Evolutionary conservation across 2,797 vertebrate species (phyloP), one percentile per base, ranked within the genome.

Genomic region (Phataginus tetradactyla): DNA sequence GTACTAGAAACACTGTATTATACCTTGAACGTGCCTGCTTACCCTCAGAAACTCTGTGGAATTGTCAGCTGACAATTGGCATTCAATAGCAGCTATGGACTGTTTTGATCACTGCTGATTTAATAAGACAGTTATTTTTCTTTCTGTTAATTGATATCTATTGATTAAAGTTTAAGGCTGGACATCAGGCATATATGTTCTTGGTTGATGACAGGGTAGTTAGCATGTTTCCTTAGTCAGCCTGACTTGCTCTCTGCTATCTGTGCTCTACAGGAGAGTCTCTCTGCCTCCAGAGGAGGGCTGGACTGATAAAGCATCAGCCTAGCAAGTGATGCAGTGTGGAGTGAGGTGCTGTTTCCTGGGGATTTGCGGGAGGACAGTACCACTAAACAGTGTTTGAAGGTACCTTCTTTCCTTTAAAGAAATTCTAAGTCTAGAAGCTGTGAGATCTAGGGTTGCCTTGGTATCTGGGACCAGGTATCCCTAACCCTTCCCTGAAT

Each of bases 141-240:
- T 98, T 95, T 97, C 97, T 97, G 97, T 97, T 98, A 98, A 98
- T 98, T 98, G 98, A 97, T 98, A 98, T 94, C 97, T 98, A 98
- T 98, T 61, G 84, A 98, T 98, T 98, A 98, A 81, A 66, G 39
- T 98, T 98, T 97, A 98, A 98, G 93, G 86, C 92, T 92, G 18
- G 63, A 18, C 64, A 81, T 61, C 81, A 88, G 64, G 42, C 13
- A 37, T 86, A 72, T 23, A 68, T 63, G 66, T 32, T 90, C 34
- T 85, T 81, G 20, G 42, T 51, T 93, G 92, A 96, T 71, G 39
- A 34, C 3, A 63, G 42, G 7, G 64, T 49, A 88, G 84, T 89
- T 91, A 69, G 91, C 86, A 18, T 34, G 57, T 27, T 90, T 57
- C 32, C 5, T 34, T 45, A n/a, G 7, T 81, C 21, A 61, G 27